Conservation (phyloP, 1,140 invertebrate species). For the Bombyx mori region DNA sequence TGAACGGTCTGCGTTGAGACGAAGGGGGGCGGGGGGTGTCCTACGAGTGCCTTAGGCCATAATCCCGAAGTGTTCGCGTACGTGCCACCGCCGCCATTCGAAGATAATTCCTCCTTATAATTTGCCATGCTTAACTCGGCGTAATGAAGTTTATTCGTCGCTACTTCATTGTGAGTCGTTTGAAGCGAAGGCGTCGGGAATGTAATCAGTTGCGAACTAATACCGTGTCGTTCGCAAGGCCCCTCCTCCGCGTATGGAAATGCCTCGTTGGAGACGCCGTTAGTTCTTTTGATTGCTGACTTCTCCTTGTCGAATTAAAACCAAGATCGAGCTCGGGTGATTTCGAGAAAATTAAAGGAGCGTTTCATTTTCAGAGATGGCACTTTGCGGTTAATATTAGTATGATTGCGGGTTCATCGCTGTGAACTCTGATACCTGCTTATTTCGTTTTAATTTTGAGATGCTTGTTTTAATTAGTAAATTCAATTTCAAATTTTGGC, state of each 20-base stretch:
- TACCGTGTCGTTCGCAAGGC: constrained; percentile 52
- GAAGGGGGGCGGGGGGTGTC: constrained; percentile 23
- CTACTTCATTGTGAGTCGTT: constrained; percentile 60
- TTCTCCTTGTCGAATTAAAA: constrained; percentile 60
- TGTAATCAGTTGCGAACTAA: constrained; percentile 68
- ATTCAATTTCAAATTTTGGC: constrained; percentile 37
- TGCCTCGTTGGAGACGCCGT: constrained; percentile 55
- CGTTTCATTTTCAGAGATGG: constrained; percentile 49
- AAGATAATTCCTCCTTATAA: constrained; percentile 67
- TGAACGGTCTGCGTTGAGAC: constrained; percentile 17
- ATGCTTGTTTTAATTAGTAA: constrained; percentile 39
- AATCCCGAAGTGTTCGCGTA: constrained; percentile 40
- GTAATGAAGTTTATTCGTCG: constrained; percentile 69
- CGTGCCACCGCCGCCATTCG: constrained; percentile 39
- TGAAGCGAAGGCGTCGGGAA: constrained; percentile 42
- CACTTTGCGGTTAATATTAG: constrained; percentile 52
- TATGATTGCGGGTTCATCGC: constrained; percentile 41
- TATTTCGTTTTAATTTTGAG: constrained; percentile 29
- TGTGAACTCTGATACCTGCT: constrained; percentile 30
- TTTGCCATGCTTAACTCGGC: constrained; percentile 62
- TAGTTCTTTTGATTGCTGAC: constrained; percentile 65
- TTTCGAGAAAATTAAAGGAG: constrained; percentile 61
- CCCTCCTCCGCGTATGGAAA: constrained; percentile 62
- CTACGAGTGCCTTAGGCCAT: constrained; percentile 34
- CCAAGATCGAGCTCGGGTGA: constrained; percentile 44